phyloP scores from a whole-genome alignment of 2,888 invertebrate species.

The Archaeoteleia sp. region DNA sequence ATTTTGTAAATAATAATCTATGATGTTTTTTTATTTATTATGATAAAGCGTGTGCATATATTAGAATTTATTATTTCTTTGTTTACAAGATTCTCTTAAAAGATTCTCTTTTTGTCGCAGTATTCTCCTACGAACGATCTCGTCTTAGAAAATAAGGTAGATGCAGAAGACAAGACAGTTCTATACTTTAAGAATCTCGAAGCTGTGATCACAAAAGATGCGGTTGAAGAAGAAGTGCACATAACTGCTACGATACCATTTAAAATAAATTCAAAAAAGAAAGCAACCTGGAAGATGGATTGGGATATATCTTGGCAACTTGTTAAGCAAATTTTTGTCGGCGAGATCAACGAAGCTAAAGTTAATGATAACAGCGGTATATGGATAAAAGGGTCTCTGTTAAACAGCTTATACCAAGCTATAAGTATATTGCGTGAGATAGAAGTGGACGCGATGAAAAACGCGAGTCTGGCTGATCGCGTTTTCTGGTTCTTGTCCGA shows the following conservation, averaged over 20 bases:
- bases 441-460: constrained; percentile 29
- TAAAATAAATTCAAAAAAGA: constrained; percentile 13
- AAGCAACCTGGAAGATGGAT: constrained; percentile 4
- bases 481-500: constrained; percentile 66
- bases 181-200: constrained; percentile 54
- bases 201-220: constrained; percentile 20
- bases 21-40: too few relatives aligned
- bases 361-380: constrained; percentile 52
- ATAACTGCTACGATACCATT: constrained; percentile 33
- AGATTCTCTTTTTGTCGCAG: background rate
- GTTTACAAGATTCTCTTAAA: background rate
- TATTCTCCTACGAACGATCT: constrained; percentile 30
- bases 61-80: background rate
- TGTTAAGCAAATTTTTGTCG: constrained; percentile 63
- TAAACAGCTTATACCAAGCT: constrained; percentile 58
- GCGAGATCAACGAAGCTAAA: constrained; percentile 62
- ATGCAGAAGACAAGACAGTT: constrained; percentile 26
- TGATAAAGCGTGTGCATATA: background rate
- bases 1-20: constrained; percentile 42
- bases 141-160: constrained; percentile 14
- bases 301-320: constrained; percentile 64
- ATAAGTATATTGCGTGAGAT: constrained; percentile 58
- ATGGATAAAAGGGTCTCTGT: constrained; percentile 55
- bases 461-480: constrained; percentile 46
- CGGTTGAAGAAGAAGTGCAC: constrained; percentile 41